Base-by-base conservation (phyloP, 2,797 vertebrate genomes). In the Lepus townsendii region DNA sequence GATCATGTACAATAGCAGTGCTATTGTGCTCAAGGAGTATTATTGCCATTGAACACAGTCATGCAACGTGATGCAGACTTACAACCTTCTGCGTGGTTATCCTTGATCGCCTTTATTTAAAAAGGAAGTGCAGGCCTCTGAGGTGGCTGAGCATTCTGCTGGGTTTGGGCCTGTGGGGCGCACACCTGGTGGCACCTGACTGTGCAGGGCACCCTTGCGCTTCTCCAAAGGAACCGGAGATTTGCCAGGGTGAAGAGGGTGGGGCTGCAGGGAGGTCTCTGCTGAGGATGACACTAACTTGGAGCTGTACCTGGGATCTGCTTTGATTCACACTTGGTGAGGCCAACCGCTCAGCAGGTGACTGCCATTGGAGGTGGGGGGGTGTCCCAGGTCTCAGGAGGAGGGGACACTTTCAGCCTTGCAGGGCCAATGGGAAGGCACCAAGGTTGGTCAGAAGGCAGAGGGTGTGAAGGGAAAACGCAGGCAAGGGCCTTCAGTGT, bases 11-110 rank as follows among this genome's bases (percentile, higher is more conserved):
- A 91, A 93, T 57, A 73, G 87, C 79, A 83, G 60, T 79, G 35
- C 35, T 35, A 35, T 83, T 88, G 42, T 95, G 90, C 96, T 97
- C 92, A 97, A 97, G 96, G 95, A 95, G 38, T 20, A 88, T 91
- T 96, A 93, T 85, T 94, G 97, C 82, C 83, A 86, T 89, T 35
- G 83, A 95, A 77, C 84, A 30, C 8, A 90, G 85, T 93, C 91
- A 94, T 57, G 95, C 94, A 84, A 94, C 0, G 0, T 90, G 95
- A 97, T 97, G 96, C 95, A 98, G 97, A 97, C 97, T 98, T 97
- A 97, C 54, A 95, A 50, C 75, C 75, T 93, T 91, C 83, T 86
- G 88, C 30, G 1, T 38, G 85, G 95, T 89, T 97, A 97, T 97
- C 95, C 96, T 95, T 0, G 0, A 96, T 96, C 95, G 93, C 97